Evolutionary conservation across 2,797 vertebrate species (phyloP).

Genomic region (Propithecus deckenii): DNA sequence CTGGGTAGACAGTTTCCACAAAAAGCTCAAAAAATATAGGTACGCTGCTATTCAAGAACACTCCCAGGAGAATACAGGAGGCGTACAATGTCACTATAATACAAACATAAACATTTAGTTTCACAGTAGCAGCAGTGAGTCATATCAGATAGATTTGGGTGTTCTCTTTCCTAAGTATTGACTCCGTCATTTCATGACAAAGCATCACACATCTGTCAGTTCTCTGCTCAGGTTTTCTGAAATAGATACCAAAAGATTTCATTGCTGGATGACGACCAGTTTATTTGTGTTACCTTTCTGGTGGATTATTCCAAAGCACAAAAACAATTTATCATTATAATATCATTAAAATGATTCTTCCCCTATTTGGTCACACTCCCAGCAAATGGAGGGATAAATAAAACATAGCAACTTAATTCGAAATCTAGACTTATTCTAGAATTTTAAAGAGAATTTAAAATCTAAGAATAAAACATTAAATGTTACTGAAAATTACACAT

Average conservation of each 20-base stretch:
- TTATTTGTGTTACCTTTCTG: slow-evolving; percentile 40
- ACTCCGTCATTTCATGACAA: neutral
- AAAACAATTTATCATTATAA: neutral
- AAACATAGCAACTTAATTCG: neutral
- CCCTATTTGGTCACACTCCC: neutral
- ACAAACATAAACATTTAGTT: slow-evolving; percentile 66
- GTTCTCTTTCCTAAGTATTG: neutral
- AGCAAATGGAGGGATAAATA: neutral
- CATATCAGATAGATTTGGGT: neutral
- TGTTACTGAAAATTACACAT: slow-evolving; percentile 7
- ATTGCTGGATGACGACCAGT: neutral
- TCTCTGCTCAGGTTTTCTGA: neutral
- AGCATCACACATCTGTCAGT: neutral
- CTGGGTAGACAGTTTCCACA: slow-evolving; percentile 98
- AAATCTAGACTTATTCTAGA: slow-evolving; percentile 36
- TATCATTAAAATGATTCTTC: slow-evolving; percentile 32
- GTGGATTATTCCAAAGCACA: slow-evolving; percentile 35
- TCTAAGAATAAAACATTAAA: slow-evolving; percentile 44
- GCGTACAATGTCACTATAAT: slow-evolving; percentile 94
- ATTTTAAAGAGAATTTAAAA: slow-evolving; percentile 50
- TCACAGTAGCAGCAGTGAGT: neutral
- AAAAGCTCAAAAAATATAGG: slow-evolving; percentile 99
- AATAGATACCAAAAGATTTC: neutral
- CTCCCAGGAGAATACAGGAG: slow-evolving; percentile 97
- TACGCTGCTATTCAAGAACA: slow-evolving; percentile 96